These are phyloP conservation scores for Hypena proboscidalis DNA, from an alignment of 2,888 invertebrate species.

Conservation along the genomic window DNA sequence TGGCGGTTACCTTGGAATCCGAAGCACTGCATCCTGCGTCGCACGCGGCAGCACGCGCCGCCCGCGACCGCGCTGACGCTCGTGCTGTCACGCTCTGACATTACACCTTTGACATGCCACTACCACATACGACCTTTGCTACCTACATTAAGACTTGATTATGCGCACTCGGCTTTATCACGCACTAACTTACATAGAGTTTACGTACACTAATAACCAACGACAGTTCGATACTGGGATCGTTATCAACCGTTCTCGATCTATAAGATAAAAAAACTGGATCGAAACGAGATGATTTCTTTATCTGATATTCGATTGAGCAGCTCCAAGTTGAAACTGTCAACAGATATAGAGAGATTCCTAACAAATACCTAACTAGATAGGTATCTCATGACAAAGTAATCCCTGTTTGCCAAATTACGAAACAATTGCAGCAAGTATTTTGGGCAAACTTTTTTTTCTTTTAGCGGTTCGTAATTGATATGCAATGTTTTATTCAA, in stretches of 20 bases:
- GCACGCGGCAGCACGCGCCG: conserved; percentile 77
- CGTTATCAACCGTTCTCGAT: conserved; percentile 60
- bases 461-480: no score
- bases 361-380: no score
- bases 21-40: conserved; percentile 80
- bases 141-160: conserved; percentile 43
- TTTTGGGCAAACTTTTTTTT: no score
- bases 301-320: conserved; percentile 46
- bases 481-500: no score
- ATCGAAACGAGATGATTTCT: conserved; percentile 56
- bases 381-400: no score
- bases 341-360: conserved; percentile 25
- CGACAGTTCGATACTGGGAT: conserved; percentile 51
- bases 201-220: conserved; percentile 51
- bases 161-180: conserved; percentile 44
- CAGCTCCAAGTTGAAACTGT: conserved; percentile 8
- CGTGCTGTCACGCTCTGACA: conserved; percentile 74
- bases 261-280: conserved; percentile 66
- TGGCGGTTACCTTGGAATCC: conserved; percentile 74
- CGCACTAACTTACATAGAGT: conserved; percentile 48
- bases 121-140: conserved; percentile 63
- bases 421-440: no score
- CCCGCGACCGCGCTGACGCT: conserved; percentile 67
- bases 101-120: conserved; percentile 69
- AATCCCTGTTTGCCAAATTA: background rate